These are phyloP conservation scores for Cochlearius cochlearius DNA, from an alignment of 2,113 vertebrate genomes.

Conservation along the genomic window DNA sequence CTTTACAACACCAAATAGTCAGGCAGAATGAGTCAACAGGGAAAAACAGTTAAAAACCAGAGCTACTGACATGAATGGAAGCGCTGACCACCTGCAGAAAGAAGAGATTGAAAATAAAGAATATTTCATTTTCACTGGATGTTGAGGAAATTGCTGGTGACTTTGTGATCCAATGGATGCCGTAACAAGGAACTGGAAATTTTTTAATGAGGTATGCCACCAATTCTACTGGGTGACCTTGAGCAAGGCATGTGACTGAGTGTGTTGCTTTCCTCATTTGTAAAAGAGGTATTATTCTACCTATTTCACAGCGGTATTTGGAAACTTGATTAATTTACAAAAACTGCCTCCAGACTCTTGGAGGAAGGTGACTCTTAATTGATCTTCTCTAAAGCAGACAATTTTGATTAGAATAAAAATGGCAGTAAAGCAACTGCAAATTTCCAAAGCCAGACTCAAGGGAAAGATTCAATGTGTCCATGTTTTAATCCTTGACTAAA, in stretches of 20 bases:
- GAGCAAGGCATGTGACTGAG: neutral
- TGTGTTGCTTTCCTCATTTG: neutral
- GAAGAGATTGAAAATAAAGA: neutral
- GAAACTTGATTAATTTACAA: slow-evolving; percentile 38
- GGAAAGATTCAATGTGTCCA: neutral
- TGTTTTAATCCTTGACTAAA: slow-evolving; percentile 1
- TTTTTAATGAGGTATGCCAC: neutral
- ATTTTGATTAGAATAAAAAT: slow-evolving; percentile 44
- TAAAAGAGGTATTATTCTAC: neutral
- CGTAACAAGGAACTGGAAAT: neutral
- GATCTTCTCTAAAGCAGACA: slow-evolving; percentile 28
- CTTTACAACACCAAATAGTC: neutral
- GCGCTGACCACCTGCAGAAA: neutral
- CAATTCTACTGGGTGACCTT: neutral
- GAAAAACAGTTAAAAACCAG: neutral
- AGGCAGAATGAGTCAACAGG: neutral
- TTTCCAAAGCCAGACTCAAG: neutral
- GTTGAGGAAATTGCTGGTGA: neutral
- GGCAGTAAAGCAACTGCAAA: neutral
- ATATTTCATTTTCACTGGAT: neutral
- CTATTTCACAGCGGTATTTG: neutral
- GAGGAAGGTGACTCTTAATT: slow-evolving; percentile 45
- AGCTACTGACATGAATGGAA: neutral
- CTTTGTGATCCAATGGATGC: neutral
- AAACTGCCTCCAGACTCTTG: slow-evolving; percentile 24